Conservation (phyloP, 2,113 vertebrate species). For the Paratilapia polleni region DNA sequence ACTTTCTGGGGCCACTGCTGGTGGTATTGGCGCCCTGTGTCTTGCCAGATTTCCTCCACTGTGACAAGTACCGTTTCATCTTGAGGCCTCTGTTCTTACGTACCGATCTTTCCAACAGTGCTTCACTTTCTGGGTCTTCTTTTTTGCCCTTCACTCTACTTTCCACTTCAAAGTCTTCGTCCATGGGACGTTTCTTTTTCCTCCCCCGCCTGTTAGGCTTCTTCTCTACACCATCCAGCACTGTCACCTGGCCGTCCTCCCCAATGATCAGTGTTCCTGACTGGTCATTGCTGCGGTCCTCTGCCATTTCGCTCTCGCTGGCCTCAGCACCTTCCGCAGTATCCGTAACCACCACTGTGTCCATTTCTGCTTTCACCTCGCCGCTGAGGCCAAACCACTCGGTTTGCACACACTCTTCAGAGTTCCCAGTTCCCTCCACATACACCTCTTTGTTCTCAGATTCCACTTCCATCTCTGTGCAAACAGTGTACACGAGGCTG, state of each 20-base stretch:
- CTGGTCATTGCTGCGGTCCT: slow-evolving; percentile 2
- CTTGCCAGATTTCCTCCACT: slow-evolving; percentile 66
- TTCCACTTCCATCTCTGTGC: slow-evolving; percentile 75
- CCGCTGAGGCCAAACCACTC: slow-evolving; percentile 53
- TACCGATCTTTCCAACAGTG: slow-evolving; percentile 55
- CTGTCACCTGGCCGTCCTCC: slow-evolving; percentile 66
- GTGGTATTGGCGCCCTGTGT: background rate
- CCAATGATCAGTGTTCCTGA: slow-evolving; percentile 65
- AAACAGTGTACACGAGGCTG: slow-evolving; percentile 63
- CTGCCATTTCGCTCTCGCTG: slow-evolving; percentile 27
- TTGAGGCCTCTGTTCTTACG: slow-evolving; percentile 74
- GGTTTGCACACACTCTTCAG: slow-evolving; percentile 11
- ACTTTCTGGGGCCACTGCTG: slow-evolving; percentile 9
- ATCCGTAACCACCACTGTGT: slow-evolving; percentile 18
- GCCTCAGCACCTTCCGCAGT: background rate
- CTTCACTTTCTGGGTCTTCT: slow-evolving; percentile 21
- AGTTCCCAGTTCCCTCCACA: slow-evolving; percentile 17
- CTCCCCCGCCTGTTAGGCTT: slow-evolving; percentile 50
- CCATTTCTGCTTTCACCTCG: slow-evolving; percentile 62
- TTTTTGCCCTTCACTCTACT: background rate
- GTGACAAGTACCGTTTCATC: slow-evolving; percentile 73
- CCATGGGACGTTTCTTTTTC: slow-evolving; percentile 51
- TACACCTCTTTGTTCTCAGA: slow-evolving; percentile 65
- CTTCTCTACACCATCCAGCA: slow-evolving; percentile 49
- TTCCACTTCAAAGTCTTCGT: slow-evolving; percentile 46